phyloP scores from a whole-genome alignment of 2,797 vertebrate genomes.

The Streptopelia turtur region DNA sequence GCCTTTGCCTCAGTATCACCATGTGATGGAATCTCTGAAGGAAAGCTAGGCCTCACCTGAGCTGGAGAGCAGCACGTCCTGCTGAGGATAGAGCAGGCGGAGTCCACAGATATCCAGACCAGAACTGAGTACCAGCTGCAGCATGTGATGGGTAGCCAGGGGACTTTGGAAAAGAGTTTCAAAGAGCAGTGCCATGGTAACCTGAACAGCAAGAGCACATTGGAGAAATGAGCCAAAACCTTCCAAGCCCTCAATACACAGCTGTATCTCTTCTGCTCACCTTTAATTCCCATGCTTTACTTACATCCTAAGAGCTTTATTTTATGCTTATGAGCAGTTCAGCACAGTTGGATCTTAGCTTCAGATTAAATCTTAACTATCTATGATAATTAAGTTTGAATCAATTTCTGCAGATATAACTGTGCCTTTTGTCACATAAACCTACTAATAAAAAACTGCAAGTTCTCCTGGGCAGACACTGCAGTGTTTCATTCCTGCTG shows the following conservation, averaged over 20 bases:
- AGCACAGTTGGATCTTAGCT: neutral
- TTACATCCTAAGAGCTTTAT: neutral
- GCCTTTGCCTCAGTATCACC: neutral
- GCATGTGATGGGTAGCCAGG: constrained; percentile 68
- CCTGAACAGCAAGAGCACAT: constrained; percentile 59
- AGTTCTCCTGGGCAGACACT: neutral
- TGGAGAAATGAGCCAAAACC: neutral
- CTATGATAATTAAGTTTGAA: neutral
- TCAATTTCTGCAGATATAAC: neutral
- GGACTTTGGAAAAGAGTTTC: constrained; percentile 68
- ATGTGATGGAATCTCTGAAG: neutral
- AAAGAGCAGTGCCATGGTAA: constrained; percentile 72
- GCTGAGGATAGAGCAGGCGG: constrained; percentile 74
- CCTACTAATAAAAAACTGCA: neutral
- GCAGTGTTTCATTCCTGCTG: neutral
- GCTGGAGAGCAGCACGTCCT: constrained; percentile 52
- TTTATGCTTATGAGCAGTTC: neutral
- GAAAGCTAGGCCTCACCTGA: constrained; percentile 67
- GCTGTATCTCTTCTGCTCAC: neutral
- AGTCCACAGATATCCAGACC: constrained; percentile 80
- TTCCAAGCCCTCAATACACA: neutral
- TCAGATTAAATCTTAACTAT: neutral
- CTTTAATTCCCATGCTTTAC: neutral
- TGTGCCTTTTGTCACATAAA: neutral
- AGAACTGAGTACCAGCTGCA: constrained; percentile 73